A percentile compares a stretch with the other conserved stretches of the same genome.
Conservation (phyloP, 2,888 invertebrate genomes). For the Acanthosoma haemorrhoidale region DNA sequence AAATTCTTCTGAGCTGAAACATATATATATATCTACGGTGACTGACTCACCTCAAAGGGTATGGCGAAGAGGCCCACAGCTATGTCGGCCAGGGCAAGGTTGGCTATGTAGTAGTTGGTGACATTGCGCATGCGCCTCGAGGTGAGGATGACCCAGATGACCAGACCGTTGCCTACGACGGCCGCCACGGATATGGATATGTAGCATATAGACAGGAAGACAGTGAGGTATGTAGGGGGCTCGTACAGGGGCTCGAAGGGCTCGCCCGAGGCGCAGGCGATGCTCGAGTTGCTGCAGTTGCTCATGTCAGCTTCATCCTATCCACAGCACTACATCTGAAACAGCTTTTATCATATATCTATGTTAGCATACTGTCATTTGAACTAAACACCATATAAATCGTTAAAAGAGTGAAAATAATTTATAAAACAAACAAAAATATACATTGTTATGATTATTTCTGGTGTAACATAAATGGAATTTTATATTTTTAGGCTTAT, state of each 20-base stretch:
- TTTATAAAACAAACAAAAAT: no score
- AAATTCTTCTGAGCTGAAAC: no score
- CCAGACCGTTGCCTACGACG: slow-evolving; percentile 75
- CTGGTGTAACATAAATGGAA: no score
- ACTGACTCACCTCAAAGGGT: slow-evolving; percentile 63
- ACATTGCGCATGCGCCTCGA: slow-evolving; percentile 73
- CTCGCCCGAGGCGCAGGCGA: background rate
- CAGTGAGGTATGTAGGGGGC: slow-evolving; percentile 66
- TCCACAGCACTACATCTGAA: background rate
- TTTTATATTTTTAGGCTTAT: no score
- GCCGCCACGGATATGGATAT: slow-evolving; percentile 75
- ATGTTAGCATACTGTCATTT: no score
- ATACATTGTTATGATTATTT: no score
- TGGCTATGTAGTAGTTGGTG: slow-evolving; percentile 80
- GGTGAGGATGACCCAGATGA: slow-evolving; percentile 76
- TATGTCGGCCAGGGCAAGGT: slow-evolving; percentile 78
- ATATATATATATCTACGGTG: no score
- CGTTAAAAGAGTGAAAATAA: no score
- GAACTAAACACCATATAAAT: no score
- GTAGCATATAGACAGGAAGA: slow-evolving; percentile 69
- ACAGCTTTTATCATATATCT: no score
- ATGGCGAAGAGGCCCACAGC: slow-evolving; percentile 79
- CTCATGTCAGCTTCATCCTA: background rate
- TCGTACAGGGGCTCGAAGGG: slow-evolving; percentile 57
- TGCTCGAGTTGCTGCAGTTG: background rate